Conservation (phyloP, 1,140 invertebrate genomes). For the Himalopsyche phryganea region DNA sequence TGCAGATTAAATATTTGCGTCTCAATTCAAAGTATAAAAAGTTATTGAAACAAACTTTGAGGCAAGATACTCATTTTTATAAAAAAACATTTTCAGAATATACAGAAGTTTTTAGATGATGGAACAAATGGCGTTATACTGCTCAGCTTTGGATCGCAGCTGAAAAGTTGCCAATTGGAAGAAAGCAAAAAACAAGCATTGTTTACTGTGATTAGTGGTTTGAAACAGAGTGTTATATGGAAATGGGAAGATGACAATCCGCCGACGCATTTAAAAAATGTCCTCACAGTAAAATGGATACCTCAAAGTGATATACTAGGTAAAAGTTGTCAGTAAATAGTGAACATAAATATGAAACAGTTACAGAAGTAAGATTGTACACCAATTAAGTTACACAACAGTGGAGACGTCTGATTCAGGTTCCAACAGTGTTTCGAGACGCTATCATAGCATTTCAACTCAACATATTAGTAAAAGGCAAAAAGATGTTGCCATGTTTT, state of each 20-base stretch:
- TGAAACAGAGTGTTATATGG: constrained; percentile 54
- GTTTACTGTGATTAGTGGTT: constrained; percentile 21
- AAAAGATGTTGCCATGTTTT: too few relatives aligned
- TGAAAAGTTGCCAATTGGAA: constrained; percentile 8
- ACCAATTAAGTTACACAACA: too few relatives aligned
- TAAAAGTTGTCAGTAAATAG: too few relatives aligned
- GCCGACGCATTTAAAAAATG: constrained; percentile 49
- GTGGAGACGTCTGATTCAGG: too few relatives aligned
- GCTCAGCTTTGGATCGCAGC: constrained; percentile 37
- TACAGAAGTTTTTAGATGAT: constrained; percentile 43
- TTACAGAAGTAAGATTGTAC: too few relatives aligned
- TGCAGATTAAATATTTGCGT: too few relatives aligned
- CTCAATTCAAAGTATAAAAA: too few relatives aligned
- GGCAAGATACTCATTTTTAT: constrained; percentile 34
- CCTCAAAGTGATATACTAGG: constrained; percentile 56
- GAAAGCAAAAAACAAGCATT: constrained; percentile 22
- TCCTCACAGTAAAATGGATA: constrained; percentile 55
- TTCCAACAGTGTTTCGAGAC: too few relatives aligned
- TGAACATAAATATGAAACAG: too few relatives aligned
- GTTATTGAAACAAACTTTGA: too few relatives aligned
- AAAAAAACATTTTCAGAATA: constrained; percentile 34
- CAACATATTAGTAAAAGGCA: too few relatives aligned
- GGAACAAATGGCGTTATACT: constrained; percentile 55
- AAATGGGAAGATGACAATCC: constrained; percentile 53
- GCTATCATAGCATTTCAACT: too few relatives aligned